A percentile compares a stretch with the other conserved stretches of the same genome.
Evolutionary conservation across 2,797 vertebrate genomes (phyloP).

Genomic region (Momotus momota): DNA sequence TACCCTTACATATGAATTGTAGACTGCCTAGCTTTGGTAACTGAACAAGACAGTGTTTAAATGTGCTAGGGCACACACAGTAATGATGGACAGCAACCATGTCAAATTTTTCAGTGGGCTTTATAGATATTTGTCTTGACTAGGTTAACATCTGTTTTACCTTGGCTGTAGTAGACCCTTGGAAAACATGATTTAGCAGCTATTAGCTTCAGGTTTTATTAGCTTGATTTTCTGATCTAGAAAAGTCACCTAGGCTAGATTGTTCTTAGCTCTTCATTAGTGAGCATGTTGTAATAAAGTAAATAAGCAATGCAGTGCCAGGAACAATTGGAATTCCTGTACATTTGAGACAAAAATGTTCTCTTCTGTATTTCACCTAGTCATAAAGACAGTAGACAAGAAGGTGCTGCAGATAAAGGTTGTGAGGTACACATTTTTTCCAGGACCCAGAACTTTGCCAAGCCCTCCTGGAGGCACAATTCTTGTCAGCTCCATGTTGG

Average conservation of each 20-base stretch:
- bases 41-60: not conserved
- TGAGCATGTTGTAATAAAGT: not conserved
- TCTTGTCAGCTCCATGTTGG: not conserved
- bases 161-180: not conserved
- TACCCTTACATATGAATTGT: not conserved
- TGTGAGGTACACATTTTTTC: not conserved
- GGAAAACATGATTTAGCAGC: not conserved
- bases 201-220: not conserved
- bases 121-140: not conserved
- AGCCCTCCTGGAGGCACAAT: not conserved
- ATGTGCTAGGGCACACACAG: not conserved
- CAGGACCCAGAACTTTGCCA: not conserved
- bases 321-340: not conserved
- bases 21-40: not conserved
- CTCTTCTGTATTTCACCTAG: not conserved
- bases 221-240: not conserved
- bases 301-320: not conserved
- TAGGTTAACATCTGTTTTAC: not conserved
- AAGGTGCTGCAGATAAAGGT: not conserved
- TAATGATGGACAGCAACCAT: not conserved
- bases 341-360: not conserved
- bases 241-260: not conserved
- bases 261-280: not conserved
- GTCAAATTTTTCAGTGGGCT: not conserved
- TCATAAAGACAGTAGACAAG: not conserved